Conservation (phyloP, 53 echinoderm and acorn worm genomes). For the Patiria pectinifera region DNA sequence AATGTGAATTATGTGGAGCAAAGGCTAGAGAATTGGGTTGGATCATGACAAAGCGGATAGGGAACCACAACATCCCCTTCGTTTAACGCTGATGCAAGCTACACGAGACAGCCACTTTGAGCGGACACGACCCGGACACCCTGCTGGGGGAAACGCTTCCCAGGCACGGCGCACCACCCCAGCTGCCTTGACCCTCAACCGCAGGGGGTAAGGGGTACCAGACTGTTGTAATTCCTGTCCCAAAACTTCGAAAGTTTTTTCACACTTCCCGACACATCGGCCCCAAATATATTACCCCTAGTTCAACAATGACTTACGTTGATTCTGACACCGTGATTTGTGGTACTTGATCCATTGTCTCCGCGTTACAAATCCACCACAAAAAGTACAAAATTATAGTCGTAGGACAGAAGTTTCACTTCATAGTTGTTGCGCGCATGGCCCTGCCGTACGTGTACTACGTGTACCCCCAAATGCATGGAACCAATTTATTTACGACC, state of each 20-base stretch:
- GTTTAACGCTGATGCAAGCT: background rate
- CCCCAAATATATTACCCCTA: background rate
- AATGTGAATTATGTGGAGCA: too few species aligned
- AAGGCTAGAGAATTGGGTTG: too few species aligned
- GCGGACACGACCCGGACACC: background rate
- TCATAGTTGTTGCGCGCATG: too few species aligned
- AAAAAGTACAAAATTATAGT: background rate
- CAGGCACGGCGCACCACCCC: background rate
- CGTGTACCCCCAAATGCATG: too few species aligned
- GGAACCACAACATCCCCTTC: too few species aligned
- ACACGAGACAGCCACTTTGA: background rate
- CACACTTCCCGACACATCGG: background rate
- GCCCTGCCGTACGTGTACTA: too few species aligned
- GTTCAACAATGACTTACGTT: slow-evolving; percentile 20
- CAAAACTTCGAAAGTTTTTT: background rate
- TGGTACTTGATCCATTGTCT: slow-evolving; percentile 33
- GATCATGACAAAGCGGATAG: too few species aligned
- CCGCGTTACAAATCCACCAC: background rate
- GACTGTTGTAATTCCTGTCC: background rate
- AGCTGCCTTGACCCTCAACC: background rate
- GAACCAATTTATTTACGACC: too few species aligned
- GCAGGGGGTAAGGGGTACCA: background rate
- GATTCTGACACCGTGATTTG: slow-evolving; percentile 28
- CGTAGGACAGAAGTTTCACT: background rate
- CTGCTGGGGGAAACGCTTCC: background rate